Evolutionary conservation across 2,113 vertebrate genomes (phyloP), one percentile per base, ranked within the genome.

Genomic region (Sylvia atricapilla): DNA sequence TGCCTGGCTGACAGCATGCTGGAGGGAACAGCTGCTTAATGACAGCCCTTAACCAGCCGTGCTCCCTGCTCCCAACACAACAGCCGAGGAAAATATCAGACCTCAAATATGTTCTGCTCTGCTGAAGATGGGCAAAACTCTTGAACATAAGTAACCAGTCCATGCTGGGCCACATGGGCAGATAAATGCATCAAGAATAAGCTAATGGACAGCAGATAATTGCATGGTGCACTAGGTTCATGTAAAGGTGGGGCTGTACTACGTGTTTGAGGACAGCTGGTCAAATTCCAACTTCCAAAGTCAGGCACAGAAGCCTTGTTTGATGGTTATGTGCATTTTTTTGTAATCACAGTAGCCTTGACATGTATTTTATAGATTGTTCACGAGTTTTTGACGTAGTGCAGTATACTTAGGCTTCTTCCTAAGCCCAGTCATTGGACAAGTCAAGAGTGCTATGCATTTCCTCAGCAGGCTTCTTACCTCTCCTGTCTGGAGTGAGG

Each of bases 141-240:
- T 43, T 69, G 55, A 75, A 68, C 25, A 19, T 69, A 80, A 87
- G 53, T 37, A 19, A n/a, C n/a, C 52, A 94, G 67, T 68, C 82
- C 2, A 0, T 73, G n/a, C 49, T 47, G 33, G 46, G 81, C 74
- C 70, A 53, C 58, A 10, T 7, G 22, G 39, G 79, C 84, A 92
- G 80, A 46, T 74, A 74, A 81, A 79, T 81, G 46, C 37, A 64
- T 63, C 68, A 35, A 15, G 39, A 72, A 30, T 49, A 59, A 53
- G 68, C 47, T 95, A 82, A 90, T 90, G 91, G 70, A 30, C 59
- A 80, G 70, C 47, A 52, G 68, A 59, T 86, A 91, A 95, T 66
- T n/a, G 14, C 73, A 10, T 37, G 25, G 63, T 39, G 52, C 52
- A 9, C 27, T 64, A 50, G 52, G 55, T 46, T 43, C 49, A 6